Evolutionary conservation across 1,140 invertebrate genomes (phyloP), one percentile per base, ranked within the genome.

Genomic region (Steinernema feltiae): DNA sequence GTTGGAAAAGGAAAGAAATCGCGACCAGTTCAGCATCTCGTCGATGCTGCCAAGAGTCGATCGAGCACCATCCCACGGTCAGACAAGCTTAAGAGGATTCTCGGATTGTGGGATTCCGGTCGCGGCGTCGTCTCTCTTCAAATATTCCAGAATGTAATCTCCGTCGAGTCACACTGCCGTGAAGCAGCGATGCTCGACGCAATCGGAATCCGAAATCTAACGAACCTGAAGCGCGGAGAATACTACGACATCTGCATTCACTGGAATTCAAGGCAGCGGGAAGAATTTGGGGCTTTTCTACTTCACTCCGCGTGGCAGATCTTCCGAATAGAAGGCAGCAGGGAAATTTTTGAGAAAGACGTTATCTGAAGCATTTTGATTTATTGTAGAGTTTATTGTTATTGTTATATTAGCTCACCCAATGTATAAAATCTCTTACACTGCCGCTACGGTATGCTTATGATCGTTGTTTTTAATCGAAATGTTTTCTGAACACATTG

Each of bases 171-270:
- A 1, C 94, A 92, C 81, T 95, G 93, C 0, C 89, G 95, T 76
- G 95, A 98, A 87, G 94, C 94, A 0, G 90, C 92, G 27, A 97
- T 98, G 90, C 94, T 98, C 24, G 92, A 94, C 81, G 92, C 93
- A 0, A 84, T 97, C 32, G 92, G 93, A 70, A 77, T 93, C 15
- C 82, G 89, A 0, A 91, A 92, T 83, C 87, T 98, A 72, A 93
- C 90, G 30, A 98, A 98, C 88, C 86, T 91, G 18, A 92, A 92
- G 84, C 84, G 85, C 48, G 94, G 95, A 0, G 91, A 93, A 74
- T 94, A 92, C 85, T 95, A 95, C 84, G 93, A 93, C 0, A 87
- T 90, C 0, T 88, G 90, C 0, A 88, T 90, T n/a, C 90, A 90
- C 0, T 96, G 93, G 93, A 88, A 88, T 1, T 83, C 88, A 32